A percentile compares a stretch with the other conserved stretches of the same genome.
These are phyloP conservation scores for Sebastes itinus DNA, from an alignment of 2,797 vertebrate species.

Conservation along the genomic window DNA sequence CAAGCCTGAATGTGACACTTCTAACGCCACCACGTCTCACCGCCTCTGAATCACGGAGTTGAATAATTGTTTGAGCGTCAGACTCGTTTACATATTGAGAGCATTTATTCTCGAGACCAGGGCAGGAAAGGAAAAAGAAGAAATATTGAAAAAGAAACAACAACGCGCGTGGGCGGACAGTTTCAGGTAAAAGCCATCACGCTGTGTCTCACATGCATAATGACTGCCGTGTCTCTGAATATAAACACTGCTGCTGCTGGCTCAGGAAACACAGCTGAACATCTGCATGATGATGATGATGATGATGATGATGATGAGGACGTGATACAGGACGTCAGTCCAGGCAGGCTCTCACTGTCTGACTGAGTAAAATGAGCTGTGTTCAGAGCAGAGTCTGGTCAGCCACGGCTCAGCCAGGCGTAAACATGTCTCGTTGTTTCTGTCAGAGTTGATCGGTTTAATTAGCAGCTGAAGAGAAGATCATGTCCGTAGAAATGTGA, in stretches of 20 bases:
- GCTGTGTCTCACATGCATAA: constrained; percentile 17
- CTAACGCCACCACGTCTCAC: not conserved
- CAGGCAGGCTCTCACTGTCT: not conserved
- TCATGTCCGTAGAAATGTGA: too few relatives aligned
- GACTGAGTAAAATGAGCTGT: not conserved
- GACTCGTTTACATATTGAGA: constrained; percentile 48
- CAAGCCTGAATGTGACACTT: not conserved
- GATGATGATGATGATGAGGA: constrained; percentile 2
- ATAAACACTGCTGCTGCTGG: too few relatives aligned
- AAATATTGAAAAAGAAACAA: not conserved
- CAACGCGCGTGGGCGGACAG: constrained; percentile 28
- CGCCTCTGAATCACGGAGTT: constrained; percentile 28
- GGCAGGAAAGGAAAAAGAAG: not conserved
- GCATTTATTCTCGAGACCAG: constrained; percentile 11
- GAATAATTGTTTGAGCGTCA: constrained; percentile 44
- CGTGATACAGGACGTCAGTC: not conserved
- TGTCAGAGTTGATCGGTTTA: too few relatives aligned
- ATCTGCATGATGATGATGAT: not conserved
- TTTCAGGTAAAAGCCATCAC: constrained; percentile 27
- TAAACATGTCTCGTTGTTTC: too few relatives aligned
- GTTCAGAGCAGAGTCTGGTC: too few relatives aligned
- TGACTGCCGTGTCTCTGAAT: constrained; percentile 2
- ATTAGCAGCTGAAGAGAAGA: too few relatives aligned
- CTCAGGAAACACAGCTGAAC: not conserved
- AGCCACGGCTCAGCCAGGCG: too few relatives aligned